Evolutionary conservation across 1,140 invertebrate species (phyloP).

Genomic region (Drosophila bipectinata): DNA sequence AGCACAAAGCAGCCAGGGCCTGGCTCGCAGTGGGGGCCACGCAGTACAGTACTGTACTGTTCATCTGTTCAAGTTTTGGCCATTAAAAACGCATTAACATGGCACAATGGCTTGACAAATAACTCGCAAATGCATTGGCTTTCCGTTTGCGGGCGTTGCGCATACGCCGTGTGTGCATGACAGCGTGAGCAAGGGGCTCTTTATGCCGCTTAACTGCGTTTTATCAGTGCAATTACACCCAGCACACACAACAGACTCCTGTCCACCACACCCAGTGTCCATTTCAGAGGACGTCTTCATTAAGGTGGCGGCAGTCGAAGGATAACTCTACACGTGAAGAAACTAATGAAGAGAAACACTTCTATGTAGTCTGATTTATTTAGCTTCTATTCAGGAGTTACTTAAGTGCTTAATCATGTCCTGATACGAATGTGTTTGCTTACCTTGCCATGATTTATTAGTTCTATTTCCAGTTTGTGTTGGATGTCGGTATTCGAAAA

Average conservation of each 20-base stretch:
- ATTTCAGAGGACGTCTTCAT: constrained; percentile 37
- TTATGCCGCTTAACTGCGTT: constrained; percentile 65
- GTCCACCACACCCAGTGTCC: constrained; percentile 8
- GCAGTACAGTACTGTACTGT: constrained; percentile 24
- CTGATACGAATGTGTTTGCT: neutral
- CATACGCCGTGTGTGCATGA: constrained; percentile 54
- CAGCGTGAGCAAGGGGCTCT: constrained; percentile 38
- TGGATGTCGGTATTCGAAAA: constrained; percentile 32
- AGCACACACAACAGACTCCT: constrained; percentile 20
- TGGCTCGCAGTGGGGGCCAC: neutral
- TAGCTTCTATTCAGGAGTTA: no score
- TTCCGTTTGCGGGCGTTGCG: constrained; percentile 49
- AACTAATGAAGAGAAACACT: neutral
- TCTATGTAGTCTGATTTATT: no score
- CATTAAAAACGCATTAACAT: constrained; percentile 81
- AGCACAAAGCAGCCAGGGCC: constrained; percentile 41
- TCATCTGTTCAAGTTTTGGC: constrained; percentile 69
- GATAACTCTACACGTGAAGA: neutral
- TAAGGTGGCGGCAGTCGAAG: constrained; percentile 55
- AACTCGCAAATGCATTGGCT: constrained; percentile 65
- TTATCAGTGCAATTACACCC: constrained; percentile 71
- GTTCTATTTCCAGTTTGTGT: constrained; percentile 29
- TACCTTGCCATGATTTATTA: constrained; percentile 60
- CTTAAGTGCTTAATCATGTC: no score
- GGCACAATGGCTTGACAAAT: constrained; percentile 79